Evolutionary conservation across 2,797 vertebrate genomes (phyloP).

Genomic region (Sebastes variabilis): DNA sequence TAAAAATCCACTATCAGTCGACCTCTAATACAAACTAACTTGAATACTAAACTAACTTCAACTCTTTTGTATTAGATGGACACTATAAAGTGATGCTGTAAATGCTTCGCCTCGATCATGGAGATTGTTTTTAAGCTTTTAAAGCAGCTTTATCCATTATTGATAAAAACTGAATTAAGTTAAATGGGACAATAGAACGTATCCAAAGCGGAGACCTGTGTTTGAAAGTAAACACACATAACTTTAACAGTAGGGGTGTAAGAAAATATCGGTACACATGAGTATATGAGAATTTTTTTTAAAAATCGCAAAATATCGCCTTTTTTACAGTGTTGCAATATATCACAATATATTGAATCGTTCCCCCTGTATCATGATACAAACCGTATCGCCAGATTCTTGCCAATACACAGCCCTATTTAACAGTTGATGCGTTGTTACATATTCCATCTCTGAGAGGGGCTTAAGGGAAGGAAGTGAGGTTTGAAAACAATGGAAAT

Average conservation of each 20-base stretch:
- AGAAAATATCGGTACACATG: too few relatives aligned
- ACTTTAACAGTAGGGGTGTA: too few relatives aligned
- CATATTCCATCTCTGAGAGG: neutral
- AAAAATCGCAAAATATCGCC: too few relatives aligned
- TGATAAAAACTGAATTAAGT: neutral
- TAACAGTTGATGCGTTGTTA: neutral
- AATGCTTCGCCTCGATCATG: neutral
- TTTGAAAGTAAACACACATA: neutral
- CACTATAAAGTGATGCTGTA: neutral
- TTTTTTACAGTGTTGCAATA: too few relatives aligned
- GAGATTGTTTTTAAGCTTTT: neutral
- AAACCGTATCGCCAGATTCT: too few relatives aligned
- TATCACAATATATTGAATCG: too few relatives aligned
- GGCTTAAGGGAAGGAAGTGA: neutral
- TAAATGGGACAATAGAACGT: neutral
- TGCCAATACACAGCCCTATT: neutral
- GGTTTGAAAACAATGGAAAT: neutral
- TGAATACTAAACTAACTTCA: neutral
- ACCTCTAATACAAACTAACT: neutral
- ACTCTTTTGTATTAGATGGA: too few relatives aligned
- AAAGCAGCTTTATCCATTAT: neutral
- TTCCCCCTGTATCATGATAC: too few relatives aligned
- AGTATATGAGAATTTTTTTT: too few relatives aligned
- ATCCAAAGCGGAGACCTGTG: neutral
- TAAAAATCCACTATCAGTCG: too few relatives aligned